Conservation (phyloP, 2,888 invertebrate species). For the Embidobia sp. region DNA sequence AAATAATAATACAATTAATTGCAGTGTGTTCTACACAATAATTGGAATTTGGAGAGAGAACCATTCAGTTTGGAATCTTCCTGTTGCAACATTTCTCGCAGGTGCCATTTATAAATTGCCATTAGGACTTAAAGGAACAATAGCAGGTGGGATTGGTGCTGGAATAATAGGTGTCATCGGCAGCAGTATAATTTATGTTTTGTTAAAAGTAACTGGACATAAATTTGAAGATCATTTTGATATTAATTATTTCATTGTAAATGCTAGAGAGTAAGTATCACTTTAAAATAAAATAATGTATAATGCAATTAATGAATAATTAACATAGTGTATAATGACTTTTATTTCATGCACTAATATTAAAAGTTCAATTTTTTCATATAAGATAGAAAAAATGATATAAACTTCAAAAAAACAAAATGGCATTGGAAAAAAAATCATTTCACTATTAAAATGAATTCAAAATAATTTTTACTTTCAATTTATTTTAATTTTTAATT, state of each 20-base stretch:
- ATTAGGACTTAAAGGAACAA: conserved; percentile 86
- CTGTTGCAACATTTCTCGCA: conserved; percentile 85
- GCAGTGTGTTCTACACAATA: conserved; percentile 85
- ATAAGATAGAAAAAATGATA: too few species aligned
- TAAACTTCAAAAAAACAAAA: too few species aligned
- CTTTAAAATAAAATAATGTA: background rate
- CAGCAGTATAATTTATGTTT: conserved; percentile 78
- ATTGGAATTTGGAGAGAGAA: conserved; percentile 85
- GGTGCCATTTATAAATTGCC: conserved; percentile 87
- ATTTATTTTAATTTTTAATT: too few species aligned
- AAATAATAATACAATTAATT: background rate
- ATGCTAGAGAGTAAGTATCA: conserved; percentile 70
- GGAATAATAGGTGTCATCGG: conserved; percentile 84
- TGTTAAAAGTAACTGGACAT: background rate
- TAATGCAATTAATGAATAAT: too few species aligned
- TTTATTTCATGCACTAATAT: too few species aligned
- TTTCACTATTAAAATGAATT: too few species aligned
- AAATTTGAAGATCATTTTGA: conserved; percentile 14
- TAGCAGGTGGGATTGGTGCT: conserved; percentile 87
- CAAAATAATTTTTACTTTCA: too few species aligned
- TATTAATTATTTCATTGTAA: conserved; percentile 5
- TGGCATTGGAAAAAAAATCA: too few species aligned
- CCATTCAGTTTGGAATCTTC: conserved; percentile 86
- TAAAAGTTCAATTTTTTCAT: too few species aligned
- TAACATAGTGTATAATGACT: too few species aligned